Evolutionary conservation across 23 tunicate genomes (phyloP), one percentile per base, ranked within the genome.

Genomic region (Corella eumyota): DNA sequence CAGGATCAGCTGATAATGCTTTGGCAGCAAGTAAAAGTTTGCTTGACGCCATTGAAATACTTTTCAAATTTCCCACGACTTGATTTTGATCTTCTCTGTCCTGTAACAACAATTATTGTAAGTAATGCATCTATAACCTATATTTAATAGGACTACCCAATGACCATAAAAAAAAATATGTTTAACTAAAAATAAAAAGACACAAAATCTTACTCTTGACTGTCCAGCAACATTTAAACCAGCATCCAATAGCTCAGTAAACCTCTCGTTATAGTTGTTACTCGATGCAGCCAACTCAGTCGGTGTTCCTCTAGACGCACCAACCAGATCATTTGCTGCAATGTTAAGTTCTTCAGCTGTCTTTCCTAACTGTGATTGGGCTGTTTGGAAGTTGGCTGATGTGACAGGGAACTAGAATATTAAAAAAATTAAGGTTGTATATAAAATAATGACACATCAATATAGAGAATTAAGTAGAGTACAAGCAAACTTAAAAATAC

Each of bases 241-340:
- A 60, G 88, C 81, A 62, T 78, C 81, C 37, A 88, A 36, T 28
- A 88, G 36, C 17, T 78, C 77, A 28, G 71, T 64, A 48, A 88
- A 88, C 20, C 67, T 45, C 22, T 74, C 73, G 34, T 72, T 88
- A 70, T 93, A 93, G 47, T 93, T 75, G 11, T 51, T 38, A 52
- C 85, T 74, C 15, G 99, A 95, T 1, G 77, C 80, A 4, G 93
- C 84, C 33, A 93, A 70, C 54, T 93, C 95, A 3, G 78, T 70
- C 15, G 87, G 81, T 2, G 81, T 72, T 32, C 95, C 93, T 0
- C 99, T 56, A 25, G 90, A 72, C 15, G 99, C 99, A 23, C 95
- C 99, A 34, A 84, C 95, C 35, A 93, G 52, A 35, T 93, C 87
- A 44, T 87, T 88, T 33, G 99, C 95, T 5, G 99, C 99, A 28